Evolutionary conservation across 2,797 vertebrate species (phyloP).

Genomic region (Meda fulgida): DNA sequence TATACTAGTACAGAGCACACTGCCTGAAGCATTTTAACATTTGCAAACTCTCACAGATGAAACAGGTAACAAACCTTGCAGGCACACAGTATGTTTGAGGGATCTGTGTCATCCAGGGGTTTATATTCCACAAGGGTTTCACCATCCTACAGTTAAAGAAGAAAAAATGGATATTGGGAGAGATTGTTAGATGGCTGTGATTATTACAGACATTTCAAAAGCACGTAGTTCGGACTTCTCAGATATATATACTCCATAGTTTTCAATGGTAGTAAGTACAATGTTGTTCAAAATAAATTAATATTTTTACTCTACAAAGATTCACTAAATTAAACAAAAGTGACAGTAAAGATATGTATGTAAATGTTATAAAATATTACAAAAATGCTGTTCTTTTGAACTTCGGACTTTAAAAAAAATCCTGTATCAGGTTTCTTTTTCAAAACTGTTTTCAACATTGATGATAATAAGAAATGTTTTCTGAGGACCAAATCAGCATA

Average conservation of each 20-base stretch:
- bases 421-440: too few species aligned
- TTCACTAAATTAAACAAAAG: too few species aligned
- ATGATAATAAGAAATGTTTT: not conserved
- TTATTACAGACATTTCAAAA: not conserved
- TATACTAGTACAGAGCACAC: not conserved
- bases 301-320: not conserved
- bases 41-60: not conserved
- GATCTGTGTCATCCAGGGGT: slow-evolving; percentile 89
- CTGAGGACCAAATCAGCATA: not conserved
- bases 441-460: not conserved
- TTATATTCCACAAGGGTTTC: slow-evolving; percentile 91
- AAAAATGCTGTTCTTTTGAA: not conserved
- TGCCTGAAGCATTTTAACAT: not conserved
- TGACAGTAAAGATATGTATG: not conserved
- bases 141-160: slow-evolving; percentile 79
- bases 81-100: slow-evolving; percentile 92
- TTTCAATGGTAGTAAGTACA: too few species aligned
- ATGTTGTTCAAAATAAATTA: not conserved
- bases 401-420: not conserved
- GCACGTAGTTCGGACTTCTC: not conserved
- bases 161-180: not conserved
- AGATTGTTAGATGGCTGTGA: not conserved
- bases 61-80: slow-evolving; percentile 83
- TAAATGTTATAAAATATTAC: not conserved
- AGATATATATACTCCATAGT: too few species aligned